A percentile compares a stretch with the other conserved stretches of the same genome.
These are phyloP conservation scores for Hydrozoanthus gracilis DNA, from an alignment of 92 coral and sea anemone genomes.

Conservation along the genomic window DNA sequence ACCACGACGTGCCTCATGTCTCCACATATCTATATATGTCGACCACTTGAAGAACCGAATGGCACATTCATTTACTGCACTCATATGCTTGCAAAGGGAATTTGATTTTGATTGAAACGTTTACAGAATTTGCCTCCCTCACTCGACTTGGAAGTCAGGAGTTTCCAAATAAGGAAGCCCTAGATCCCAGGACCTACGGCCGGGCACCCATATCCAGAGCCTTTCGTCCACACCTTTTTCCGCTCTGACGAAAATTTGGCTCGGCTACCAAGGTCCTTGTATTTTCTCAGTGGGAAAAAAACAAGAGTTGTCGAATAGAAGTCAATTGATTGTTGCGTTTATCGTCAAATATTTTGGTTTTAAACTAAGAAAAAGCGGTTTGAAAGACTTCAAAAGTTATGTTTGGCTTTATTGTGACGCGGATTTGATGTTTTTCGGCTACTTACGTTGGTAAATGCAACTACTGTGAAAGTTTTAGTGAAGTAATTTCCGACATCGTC, in stretches of 20 bases:
- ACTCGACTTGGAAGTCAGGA: too few relatives aligned
- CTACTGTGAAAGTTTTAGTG: slow-evolving; percentile 1
- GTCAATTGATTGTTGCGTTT: neutral
- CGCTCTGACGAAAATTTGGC: slow-evolving; percentile 35
- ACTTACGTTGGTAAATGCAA: neutral
- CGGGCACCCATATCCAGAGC: neutral
- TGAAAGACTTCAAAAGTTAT: neutral
- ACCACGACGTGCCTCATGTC: too few relatives aligned
- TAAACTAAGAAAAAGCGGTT: neutral
- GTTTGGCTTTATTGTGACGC: neutral
- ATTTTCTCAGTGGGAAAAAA: slow-evolving; percentile 12
- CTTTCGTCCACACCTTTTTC: slow-evolving; percentile 29
- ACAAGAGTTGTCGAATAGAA: neutral
- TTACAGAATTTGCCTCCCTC: too few relatives aligned
- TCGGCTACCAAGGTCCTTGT: slow-evolving; percentile 40
- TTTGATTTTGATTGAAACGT: too few relatives aligned
- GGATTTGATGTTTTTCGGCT: neutral
- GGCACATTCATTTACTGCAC: too few relatives aligned
- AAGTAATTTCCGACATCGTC: neutral
- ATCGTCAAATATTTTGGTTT: neutral
- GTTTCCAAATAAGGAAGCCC: too few relatives aligned
- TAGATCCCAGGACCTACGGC: too few relatives aligned
- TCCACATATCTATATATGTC: too few relatives aligned
- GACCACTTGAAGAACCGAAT: too few relatives aligned
- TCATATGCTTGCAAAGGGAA: too few relatives aligned